Conservation (phyloP, 2,888 invertebrate species). For the Tromatobia lineatoria region DNA sequence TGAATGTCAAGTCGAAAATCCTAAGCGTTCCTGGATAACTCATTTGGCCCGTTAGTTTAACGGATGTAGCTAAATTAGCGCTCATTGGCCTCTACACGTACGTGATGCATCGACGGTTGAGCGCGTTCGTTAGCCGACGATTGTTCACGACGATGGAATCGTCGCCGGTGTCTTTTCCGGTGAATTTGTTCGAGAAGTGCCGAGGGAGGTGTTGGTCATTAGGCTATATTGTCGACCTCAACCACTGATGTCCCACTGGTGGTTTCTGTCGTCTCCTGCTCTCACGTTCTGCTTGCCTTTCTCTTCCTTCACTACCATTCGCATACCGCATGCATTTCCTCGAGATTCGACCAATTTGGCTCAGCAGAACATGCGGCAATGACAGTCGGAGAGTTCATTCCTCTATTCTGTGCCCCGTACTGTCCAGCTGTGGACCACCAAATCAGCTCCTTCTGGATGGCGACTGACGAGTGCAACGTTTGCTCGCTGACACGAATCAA, state of each 20-base stretch:
- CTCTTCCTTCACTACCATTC: conserved; percentile 51
- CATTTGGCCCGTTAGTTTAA: conserved; percentile 25
- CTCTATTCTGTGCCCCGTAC: not conserved
- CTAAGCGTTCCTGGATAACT: conserved; percentile 17
- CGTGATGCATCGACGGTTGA: conserved; percentile 31
- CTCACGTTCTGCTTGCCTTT: conserved; percentile 33
- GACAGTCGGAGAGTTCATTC: conserved; percentile 25
- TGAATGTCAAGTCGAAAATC: conserved; percentile 21
- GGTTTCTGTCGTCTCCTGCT: conserved; percentile 49
- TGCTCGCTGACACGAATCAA: not conserved
- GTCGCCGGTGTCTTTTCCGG: conserved; percentile 69
- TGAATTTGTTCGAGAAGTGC: conserved; percentile 70
- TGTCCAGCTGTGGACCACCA: not conserved
- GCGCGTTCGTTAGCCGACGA: conserved; percentile 80
- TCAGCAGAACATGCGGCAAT: conserved; percentile 18
- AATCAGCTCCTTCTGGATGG: not conserved
- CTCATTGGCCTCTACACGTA: conserved; percentile 25
- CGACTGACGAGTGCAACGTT: not conserved
- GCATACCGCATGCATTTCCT: conserved; percentile 73
- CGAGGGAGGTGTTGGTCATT: conserved; percentile 72
- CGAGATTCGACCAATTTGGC: conserved; percentile 77
- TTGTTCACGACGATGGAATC: conserved; percentile 77
- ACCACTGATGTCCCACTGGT: conserved; percentile 63
- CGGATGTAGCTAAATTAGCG: conserved; percentile 46
- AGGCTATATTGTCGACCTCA: conserved; percentile 76